A percentile compares a stretch with the other conserved stretches of the same genome.
phyloP scores from a whole-genome alignment of 2,888 invertebrate genomes.

The Brassicogethes aeneus region DNA sequence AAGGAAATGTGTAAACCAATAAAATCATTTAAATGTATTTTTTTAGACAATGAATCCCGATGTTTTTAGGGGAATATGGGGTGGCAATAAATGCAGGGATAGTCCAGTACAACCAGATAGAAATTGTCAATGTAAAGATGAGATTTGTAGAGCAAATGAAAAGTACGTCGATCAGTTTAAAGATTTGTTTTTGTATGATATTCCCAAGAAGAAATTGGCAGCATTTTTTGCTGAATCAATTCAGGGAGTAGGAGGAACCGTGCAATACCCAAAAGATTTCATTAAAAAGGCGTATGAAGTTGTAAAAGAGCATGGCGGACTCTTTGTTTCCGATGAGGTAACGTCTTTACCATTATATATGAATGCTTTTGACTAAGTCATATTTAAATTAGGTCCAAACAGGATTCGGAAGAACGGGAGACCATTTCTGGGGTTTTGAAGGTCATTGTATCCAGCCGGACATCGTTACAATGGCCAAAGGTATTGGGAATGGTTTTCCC shows the following conservation, averaged over 20 bases:
- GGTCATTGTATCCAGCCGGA: constrained; percentile 80
- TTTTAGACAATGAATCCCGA: constrained; percentile 82
- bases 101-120: constrained; percentile 68
- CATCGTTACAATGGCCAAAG: constrained; percentile 94
- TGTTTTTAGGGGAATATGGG: constrained; percentile 85
- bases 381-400: constrained; percentile 87
- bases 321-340: constrained; percentile 89
- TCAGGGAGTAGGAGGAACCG: constrained; percentile 90
- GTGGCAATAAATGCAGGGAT: constrained; percentile 80
- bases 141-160: constrained; percentile 62
- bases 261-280: constrained; percentile 87
- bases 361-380: not conserved
- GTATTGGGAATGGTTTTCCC: constrained; percentile 93
- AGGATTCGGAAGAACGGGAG: constrained; percentile 92
- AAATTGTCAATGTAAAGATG: constrained; percentile 53
- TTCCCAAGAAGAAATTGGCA: constrained; percentile 72
- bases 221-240: constrained; percentile 93
- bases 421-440: constrained; percentile 95
- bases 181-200: constrained; percentile 67
- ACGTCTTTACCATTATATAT: constrained; percentile 7
- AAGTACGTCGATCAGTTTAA: constrained; percentile 77
- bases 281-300: constrained; percentile 70
- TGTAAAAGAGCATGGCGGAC: constrained; percentile 72
- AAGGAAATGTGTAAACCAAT: not conserved
- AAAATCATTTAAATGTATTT: constrained; percentile 7